These are phyloP conservation scores for Channallabes apus DNA, from an alignment of 2,797 vertebrate genomes.

Conservation along the genomic window DNA sequence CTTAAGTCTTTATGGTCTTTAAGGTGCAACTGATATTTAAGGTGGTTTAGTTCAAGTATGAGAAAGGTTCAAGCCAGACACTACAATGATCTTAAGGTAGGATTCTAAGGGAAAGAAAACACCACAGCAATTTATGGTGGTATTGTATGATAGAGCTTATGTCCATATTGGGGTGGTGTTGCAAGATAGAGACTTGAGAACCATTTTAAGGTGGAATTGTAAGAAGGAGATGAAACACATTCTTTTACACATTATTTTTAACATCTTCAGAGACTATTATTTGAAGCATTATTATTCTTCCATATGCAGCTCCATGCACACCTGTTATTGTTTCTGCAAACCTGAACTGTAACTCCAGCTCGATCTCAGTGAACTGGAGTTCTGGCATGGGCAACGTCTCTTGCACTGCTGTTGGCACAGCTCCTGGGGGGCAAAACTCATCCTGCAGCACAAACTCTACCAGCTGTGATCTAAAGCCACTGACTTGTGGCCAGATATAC, in stretches of 20 bases:
- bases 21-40: background rate
- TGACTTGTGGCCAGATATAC: slow-evolving; percentile 70
- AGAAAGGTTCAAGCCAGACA: background rate
- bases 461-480: slow-evolving; percentile 66
- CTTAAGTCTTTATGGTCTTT: background rate
- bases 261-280: background rate
- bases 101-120: background rate
- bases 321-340: slow-evolving; percentile 55
- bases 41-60: background rate
- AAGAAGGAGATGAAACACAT: background rate
- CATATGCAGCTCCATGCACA: slow-evolving; percentile 71
- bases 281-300: background rate
- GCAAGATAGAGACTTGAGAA: too few relatives aligned
- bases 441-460: slow-evolving; percentile 67
- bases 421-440: slow-evolving; percentile 43
- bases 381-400: slow-evolving; percentile 53
- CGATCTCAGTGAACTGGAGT: slow-evolving; percentile 65
- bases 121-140: too few relatives aligned
- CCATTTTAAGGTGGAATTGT: background rate
- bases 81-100: background rate
- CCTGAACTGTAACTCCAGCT: slow-evolving; percentile 70
- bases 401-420: slow-evolving; percentile 63
- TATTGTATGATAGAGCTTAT: background rate
- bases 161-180: background rate
- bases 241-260: too few relatives aligned